A percentile compares a stretch with the other conserved stretches of the same genome.
Conservation (phyloP, 2,797 vertebrate species). For the Nothura maculosa region DNA sequence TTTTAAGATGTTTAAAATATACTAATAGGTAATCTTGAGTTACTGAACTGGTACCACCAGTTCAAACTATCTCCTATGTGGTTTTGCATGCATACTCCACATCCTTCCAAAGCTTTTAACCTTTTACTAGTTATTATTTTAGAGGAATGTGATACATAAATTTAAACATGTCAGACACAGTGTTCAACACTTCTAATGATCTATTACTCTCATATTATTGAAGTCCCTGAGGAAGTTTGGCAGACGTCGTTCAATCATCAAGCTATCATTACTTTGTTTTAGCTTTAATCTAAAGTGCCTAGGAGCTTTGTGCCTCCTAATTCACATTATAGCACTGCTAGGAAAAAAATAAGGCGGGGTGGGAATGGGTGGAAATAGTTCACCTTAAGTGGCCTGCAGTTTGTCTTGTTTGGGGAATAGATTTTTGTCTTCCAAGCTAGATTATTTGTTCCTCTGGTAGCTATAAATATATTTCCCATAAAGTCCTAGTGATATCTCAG, state of each 20-base stretch:
- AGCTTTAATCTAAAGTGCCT: conserved; percentile 67
- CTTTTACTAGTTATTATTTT: conserved; percentile 66
- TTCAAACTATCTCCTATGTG: conserved; percentile 43
- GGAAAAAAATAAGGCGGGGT: not conserved
- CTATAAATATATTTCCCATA: not conserved
- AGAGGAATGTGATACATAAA: conserved; percentile 81
- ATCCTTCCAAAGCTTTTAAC: conserved; percentile 49
- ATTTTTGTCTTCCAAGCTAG: not conserved
- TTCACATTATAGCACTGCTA: conserved; percentile 37
- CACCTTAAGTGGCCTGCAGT: conserved; percentile 44
- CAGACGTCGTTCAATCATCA: conserved; percentile 71
- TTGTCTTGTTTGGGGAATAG: not conserved
- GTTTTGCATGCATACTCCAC: conserved; percentile 31
- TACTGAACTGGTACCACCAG: conserved; percentile 49
- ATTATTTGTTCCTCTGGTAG: not conserved
- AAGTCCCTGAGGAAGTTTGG: conserved; percentile 79
- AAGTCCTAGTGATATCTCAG: not conserved
- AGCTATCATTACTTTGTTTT: conserved; percentile 58
- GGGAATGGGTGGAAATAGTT: not conserved
- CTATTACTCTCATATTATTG: conserved; percentile 83
- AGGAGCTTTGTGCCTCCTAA: conserved; percentile 43
- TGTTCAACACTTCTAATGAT: conserved; percentile 84
- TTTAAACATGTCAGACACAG: conserved; percentile 82
- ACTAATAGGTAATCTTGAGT: not conserved
- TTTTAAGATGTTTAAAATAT: conserved; percentile 16